Conservation (phyloP, 2,113 vertebrate genomes). For the Isurus oxyrinchus region DNA sequence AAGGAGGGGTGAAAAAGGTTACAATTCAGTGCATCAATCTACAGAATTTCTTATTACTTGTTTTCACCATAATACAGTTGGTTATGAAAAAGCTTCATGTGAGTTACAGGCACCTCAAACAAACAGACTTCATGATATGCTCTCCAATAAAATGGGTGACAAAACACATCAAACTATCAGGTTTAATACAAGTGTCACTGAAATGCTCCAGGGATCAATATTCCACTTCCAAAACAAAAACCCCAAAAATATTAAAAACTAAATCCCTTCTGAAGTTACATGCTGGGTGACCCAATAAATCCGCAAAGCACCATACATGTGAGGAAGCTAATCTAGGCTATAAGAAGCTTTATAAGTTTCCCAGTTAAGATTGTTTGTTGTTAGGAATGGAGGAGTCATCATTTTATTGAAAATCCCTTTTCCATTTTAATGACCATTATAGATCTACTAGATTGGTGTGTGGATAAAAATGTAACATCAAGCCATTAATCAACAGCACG, state of each 20-base stretch:
- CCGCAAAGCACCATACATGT: background rate
- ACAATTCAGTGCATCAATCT: background rate
- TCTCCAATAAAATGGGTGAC: background rate
- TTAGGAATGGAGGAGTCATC: background rate
- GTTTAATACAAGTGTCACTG: background rate
- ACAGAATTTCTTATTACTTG: background rate
- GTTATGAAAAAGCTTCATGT: background rate
- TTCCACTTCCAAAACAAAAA: too few species aligned
- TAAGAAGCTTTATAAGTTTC: background rate
- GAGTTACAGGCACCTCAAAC: background rate
- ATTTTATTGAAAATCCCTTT: background rate
- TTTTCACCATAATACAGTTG: background rate
- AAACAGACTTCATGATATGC: background rate
- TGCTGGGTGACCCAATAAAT: constrained; percentile 3
- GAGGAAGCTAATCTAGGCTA: background rate
- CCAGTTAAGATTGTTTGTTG: background rate
- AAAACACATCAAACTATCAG: background rate
- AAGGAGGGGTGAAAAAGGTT: background rate
- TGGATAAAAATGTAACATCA: background rate
- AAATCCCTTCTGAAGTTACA: background rate
- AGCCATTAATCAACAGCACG: background rate
- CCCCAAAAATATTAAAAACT: background rate
- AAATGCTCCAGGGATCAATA: background rate
- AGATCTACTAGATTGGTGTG: background rate
- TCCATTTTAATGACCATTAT: background rate